Conservation (phyloP, 2,113 vertebrate species). For the Pleuronectes platessa region DNA sequence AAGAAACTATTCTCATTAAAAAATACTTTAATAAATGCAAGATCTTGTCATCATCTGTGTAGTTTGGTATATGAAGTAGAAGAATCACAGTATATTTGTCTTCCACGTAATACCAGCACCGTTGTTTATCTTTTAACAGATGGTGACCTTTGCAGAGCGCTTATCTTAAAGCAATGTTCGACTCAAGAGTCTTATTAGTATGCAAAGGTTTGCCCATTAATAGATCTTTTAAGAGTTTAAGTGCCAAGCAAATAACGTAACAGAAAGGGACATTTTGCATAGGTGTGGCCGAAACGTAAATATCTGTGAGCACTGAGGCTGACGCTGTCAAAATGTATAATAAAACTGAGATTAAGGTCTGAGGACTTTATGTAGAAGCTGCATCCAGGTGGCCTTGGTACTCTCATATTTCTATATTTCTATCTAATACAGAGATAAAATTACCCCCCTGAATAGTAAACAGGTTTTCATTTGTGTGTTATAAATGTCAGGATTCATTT, state of each 20-base stretch:
- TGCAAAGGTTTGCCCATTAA: slow-evolving; percentile 2
- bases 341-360: background rate
- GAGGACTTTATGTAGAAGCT: too few relatives aligned
- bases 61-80: background rate
- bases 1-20: background rate
- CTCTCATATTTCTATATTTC: background rate
- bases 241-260: background rate
- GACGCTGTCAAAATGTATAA: background rate
- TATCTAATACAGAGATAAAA: background rate
- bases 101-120: background rate
- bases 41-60: background rate
- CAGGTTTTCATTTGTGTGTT: too few relatives aligned
- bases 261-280: background rate
- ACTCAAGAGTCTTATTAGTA: slow-evolving; percentile 13
- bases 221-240: background rate
- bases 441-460: background rate
- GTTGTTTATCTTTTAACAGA: slow-evolving; percentile 14
- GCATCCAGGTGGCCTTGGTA: too few relatives aligned
- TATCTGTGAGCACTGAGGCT: background rate
- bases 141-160: slow-evolving; percentile 9
- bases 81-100: background rate
- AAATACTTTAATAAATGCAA: background rate
- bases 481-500: background rate
- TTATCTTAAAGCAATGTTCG: background rate
- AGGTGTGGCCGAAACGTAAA: background rate